A percentile compares a stretch with the other conserved stretches of the same genome.
These are phyloP conservation scores for Pristionchus arcanus DNA, from an alignment of 2,888 invertebrate genomes.

Conservation along the genomic window DNA sequence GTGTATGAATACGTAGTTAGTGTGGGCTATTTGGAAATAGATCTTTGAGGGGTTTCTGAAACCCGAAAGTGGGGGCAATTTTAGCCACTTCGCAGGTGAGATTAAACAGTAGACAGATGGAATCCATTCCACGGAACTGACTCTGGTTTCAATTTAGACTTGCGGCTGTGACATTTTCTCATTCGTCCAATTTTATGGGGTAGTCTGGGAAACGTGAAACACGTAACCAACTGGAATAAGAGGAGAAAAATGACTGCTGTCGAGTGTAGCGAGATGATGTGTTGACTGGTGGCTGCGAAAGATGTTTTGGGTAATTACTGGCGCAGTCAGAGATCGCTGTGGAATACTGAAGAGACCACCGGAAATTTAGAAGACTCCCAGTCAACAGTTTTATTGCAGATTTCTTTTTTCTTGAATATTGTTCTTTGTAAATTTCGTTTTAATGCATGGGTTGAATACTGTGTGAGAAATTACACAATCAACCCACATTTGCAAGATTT, in stretches of 20 bases:
- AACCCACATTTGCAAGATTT: no score
- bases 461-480: no score
- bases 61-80: neutral
- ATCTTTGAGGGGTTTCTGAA: neutral
- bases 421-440: no score
- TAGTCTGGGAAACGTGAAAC: no score
- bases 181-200: no score
- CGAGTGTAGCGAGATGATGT: neutral
- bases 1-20: neutral
- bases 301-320: neutral
- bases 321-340: neutral
- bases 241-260: neutral
- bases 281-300: neutral
- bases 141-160: slow-evolving; percentile 6
- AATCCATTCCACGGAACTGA: neutral
- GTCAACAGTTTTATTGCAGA: no score
- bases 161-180: no score
- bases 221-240: no score
- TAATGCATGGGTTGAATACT: no score
- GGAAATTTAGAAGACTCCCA: neutral
- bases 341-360: neutral
- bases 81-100: neutral
- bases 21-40: neutral
- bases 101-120: neutral
- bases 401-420: no score